Evolutionary conservation across 2,888 invertebrate genomes (phyloP).

Genomic region (Sycophila texana): DNA sequence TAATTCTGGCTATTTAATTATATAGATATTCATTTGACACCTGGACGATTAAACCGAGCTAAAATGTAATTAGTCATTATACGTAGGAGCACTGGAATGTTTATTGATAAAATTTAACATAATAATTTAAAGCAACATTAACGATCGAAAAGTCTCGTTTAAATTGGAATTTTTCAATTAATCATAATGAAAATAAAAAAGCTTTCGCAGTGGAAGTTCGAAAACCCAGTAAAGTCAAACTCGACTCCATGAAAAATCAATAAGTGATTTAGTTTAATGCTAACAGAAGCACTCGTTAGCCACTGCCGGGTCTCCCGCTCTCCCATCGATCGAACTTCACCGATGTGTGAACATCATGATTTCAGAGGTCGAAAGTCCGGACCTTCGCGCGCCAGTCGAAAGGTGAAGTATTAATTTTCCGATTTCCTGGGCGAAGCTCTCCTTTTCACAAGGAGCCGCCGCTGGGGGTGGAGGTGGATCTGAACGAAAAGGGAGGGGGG

Average conservation of each 20-base stretch:
- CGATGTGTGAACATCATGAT: conserved; percentile 13
- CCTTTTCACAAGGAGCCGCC: conserved; percentile 1
- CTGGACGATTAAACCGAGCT: too few species aligned
- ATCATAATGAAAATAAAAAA: too few species aligned
- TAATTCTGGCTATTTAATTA: too few species aligned
- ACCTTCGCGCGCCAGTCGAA: conserved; percentile 3
- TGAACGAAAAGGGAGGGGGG: background rate
- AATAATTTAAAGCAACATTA: too few species aligned
- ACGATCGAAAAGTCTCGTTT: too few species aligned
- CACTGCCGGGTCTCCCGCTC: background rate
- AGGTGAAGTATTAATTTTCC: conserved; percentile 35
- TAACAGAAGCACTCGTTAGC: background rate
- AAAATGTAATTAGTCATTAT: too few species aligned
- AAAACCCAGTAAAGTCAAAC: too few species aligned
- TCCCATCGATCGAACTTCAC: background rate
- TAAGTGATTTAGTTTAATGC: conserved; percentile 7
- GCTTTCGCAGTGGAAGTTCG: too few species aligned
- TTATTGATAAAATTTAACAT: too few species aligned
- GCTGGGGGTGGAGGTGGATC: background rate
- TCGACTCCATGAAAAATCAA: background rate
- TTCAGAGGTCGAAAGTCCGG: conserved; percentile 9
- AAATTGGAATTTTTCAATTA: too few species aligned
- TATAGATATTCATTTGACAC: too few species aligned
- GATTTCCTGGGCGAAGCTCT: conserved; percentile 16
- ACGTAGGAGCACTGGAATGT: too few species aligned